Evolutionary conservation across 2,888 invertebrate genomes (phyloP).

Genomic region (Sinopyrophorus schimmeli): DNA sequence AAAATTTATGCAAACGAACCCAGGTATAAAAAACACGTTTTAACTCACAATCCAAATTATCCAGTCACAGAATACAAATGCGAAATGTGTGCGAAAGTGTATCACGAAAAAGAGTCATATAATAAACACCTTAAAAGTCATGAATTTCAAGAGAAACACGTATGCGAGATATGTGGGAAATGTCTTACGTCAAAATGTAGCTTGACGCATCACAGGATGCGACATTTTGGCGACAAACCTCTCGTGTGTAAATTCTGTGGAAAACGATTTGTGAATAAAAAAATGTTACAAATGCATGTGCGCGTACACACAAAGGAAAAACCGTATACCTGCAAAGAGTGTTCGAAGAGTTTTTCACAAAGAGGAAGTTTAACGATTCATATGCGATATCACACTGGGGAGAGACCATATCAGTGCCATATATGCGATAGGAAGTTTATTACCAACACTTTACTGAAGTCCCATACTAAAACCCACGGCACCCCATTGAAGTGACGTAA

Average conservation of each 20-base stretch:
- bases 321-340: slow-evolving; percentile 46
- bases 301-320: slow-evolving; percentile 45
- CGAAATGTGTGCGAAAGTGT: slow-evolving; percentile 29
- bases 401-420: slow-evolving; percentile 62
- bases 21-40: slow-evolving; percentile 26
- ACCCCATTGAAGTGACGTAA: no score
- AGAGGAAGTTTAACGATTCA: slow-evolving; percentile 62
- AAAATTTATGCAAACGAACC: slow-evolving; percentile 54
- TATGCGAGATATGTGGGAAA: slow-evolving; percentile 50
- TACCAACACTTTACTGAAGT: slow-evolving; percentile 4
- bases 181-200: slow-evolving; percentile 47
- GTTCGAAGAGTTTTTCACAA: slow-evolving; percentile 60
- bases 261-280: slow-evolving; percentile 41
- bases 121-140: slow-evolving; percentile 34
- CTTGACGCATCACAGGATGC: slow-evolving; percentile 45
- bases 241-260: slow-evolving; percentile 47
- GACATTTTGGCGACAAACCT: slow-evolving; percentile 48
- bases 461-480: slow-evolving; percentile 9
- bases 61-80: slow-evolving; percentile 32
- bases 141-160: slow-evolving; percentile 54
- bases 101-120: slow-evolving; percentile 1
- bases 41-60: slow-evolving; percentile 28
- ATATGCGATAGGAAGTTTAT: slow-evolving; percentile 61
- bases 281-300: slow-evolving; percentile 42
- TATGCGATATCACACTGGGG: slow-evolving; percentile 63